Evolutionary conservation across 2,888 invertebrate species (phyloP), one percentile per base, ranked within the genome.

Genomic region (Ceratothoa steindachneri): DNA sequence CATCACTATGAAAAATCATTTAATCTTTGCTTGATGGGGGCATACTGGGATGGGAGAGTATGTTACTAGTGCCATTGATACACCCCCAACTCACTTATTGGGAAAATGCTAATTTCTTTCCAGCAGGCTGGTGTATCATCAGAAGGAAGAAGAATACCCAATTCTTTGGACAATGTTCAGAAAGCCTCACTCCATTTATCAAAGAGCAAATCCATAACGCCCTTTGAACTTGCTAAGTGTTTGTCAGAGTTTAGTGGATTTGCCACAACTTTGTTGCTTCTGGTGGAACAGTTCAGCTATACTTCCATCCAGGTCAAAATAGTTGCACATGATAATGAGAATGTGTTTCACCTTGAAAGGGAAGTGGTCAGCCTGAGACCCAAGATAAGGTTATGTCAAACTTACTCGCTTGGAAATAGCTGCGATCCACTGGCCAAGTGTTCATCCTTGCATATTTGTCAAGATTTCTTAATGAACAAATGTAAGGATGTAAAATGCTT

Each of bases 361-460:
- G 67, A 67, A 30, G 30, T 30, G 1, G 3, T 67, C 30, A 41
- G 41, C 29, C n/a, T 67, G n/a, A 67, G 31, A 67, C 1, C 72
- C 29, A 30, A 53, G 24, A 28, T 72, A 2, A 29, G 22, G 12
- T 22, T 75, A 0, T 72, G 72, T 19, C 24, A 28, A 28, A 27
- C 30, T 5, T 69, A 75, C 51, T 66, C 69, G n/a, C 53, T 51
- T 2, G 24, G 22, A 19, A 15, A 30, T 1, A 69, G 72, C n/a
- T 75, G 72, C 31, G 31, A 12, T 15, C 22, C 28, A 22, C 68
- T 24, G 0, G 12, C 29, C 2, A 19, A 19, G n/a, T 75, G 75
- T 65, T 29, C 19, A 2, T 22, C 27, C 51, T 19, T 75, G 4
- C 75, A 75, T 41, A 69, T 75, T 15, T 75, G 75, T 65, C 53